These are phyloP conservation scores for Penaeus japonicus DNA, from an alignment of 1,140 invertebrate genomes.

Conservation along the genomic window DNA sequence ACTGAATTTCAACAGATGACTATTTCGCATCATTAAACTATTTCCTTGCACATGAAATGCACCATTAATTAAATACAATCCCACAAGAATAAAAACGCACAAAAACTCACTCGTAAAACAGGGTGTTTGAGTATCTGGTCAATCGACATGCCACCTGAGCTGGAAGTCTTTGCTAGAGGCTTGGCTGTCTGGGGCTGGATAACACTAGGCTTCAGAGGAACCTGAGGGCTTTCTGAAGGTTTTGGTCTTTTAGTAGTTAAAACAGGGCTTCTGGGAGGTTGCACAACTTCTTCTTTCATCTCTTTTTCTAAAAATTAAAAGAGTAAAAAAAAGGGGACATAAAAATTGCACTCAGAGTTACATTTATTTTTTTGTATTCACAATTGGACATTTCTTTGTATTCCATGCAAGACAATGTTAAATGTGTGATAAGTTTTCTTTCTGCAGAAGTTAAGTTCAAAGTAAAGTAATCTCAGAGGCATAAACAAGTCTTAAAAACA, in stretches of 20 bases:
- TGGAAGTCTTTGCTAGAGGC: not conserved
- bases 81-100: not conserved
- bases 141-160: not conserved
- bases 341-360: too few species aligned
- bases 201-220: not conserved
- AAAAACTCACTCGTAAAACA: slow-evolving; percentile 47
- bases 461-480: too few species aligned
- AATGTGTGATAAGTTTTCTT: too few species aligned
- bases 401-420: too few species aligned
- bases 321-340: too few species aligned
- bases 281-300: too few species aligned
- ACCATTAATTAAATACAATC: not conserved
- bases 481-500: not conserved
- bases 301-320: too few species aligned
- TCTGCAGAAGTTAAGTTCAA: too few species aligned
- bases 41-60: not conserved
- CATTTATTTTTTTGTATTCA: too few species aligned
- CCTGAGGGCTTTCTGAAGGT: not conserved
- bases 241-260: not conserved
- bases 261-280: not conserved
- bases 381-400: too few species aligned
- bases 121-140: slow-evolving; percentile 57
- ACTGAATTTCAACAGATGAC: not conserved
- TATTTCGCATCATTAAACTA: not conserved
- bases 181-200: not conserved